A percentile compares a stretch with the other conserved stretches of the same genome.
These are phyloP conservation scores for Hoplias malabaricus DNA, from an alignment of 2,113 vertebrate species.

Conservation along the genomic window DNA sequence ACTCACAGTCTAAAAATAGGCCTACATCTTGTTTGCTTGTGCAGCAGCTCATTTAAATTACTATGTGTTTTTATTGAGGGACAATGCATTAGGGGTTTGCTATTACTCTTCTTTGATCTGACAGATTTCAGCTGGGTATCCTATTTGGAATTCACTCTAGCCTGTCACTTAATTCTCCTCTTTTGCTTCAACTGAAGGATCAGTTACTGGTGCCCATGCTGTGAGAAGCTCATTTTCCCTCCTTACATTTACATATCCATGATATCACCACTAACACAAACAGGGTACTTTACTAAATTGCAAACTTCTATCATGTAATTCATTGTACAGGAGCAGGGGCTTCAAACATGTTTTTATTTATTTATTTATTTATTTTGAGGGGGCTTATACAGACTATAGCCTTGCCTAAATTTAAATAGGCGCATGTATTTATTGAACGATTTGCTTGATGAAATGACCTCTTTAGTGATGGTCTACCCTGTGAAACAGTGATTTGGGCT, in stretches of 20 bases:
- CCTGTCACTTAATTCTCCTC: constrained; percentile 45
- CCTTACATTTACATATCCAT: constrained; percentile 47
- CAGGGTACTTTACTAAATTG: not conserved
- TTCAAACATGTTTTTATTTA: no score
- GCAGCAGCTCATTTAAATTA: constrained; percentile 49
- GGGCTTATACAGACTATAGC: no score
- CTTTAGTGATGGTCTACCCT: not conserved
- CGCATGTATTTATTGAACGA: no score
- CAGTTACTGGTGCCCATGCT: constrained; percentile 43
- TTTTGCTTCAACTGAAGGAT: constrained; percentile 37
- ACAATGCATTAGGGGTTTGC: constrained; percentile 55
- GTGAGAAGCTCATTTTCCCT: constrained; percentile 36
- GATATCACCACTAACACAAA: constrained; percentile 31
- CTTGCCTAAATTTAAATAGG: no score
- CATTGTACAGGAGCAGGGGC: not conserved
- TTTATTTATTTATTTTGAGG: no score
- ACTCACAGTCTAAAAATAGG: constrained; percentile 3
- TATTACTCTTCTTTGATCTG: constrained; percentile 55
- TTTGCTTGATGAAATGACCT: no score
- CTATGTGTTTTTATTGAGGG: constrained; percentile 8
- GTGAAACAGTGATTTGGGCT: not conserved
- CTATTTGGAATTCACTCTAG: constrained; percentile 41
- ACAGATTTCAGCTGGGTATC: constrained; percentile 51
- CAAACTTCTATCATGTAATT: not conserved
- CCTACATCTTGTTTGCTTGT: not conserved